Percentiles rank a stretch among this genome's conserved stretches.
phyloP scores from a whole-genome alignment of 2,113 vertebrate species.

The Puffinus mauretanicus region DNA sequence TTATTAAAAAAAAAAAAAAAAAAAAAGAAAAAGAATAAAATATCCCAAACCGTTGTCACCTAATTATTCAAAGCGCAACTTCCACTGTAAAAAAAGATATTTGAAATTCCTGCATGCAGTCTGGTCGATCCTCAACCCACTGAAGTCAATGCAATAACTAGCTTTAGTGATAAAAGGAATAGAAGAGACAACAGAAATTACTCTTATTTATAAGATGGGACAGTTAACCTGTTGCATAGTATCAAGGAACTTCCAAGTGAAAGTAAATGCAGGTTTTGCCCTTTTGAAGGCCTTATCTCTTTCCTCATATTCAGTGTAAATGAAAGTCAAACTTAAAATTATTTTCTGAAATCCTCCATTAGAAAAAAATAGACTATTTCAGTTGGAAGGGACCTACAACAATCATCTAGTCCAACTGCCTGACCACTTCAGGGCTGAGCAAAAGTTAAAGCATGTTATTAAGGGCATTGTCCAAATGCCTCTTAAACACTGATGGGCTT shows the following conservation, averaged over 20 bases:
- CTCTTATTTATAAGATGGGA: neutral
- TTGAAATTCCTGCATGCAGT: neutral
- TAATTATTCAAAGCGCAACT: neutral
- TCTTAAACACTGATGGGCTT: neutral
- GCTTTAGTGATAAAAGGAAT: neutral
- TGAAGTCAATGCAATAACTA: neutral
- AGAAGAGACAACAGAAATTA: neutral
- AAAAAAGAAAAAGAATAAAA: neutral
- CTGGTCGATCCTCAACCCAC: neutral
- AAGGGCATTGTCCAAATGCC: neutral
- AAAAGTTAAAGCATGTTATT: neutral
- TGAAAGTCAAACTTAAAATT: neutral
- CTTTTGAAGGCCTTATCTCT: neutral
- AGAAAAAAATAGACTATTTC: neutral
- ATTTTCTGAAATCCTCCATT: neutral
- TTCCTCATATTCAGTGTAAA: neutral
- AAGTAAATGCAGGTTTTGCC: neutral
- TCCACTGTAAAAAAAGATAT: neutral
- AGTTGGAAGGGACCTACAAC: neutral
- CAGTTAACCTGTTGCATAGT: neutral
- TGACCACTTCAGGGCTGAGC: neutral
- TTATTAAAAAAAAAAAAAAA: neutral
- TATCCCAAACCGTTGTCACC: neutral
- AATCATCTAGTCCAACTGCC: neutral
- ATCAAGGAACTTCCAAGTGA: neutral